Conservation (phyloP, 2,888 invertebrate species). For the Hipparchia sbordonii region DNA sequence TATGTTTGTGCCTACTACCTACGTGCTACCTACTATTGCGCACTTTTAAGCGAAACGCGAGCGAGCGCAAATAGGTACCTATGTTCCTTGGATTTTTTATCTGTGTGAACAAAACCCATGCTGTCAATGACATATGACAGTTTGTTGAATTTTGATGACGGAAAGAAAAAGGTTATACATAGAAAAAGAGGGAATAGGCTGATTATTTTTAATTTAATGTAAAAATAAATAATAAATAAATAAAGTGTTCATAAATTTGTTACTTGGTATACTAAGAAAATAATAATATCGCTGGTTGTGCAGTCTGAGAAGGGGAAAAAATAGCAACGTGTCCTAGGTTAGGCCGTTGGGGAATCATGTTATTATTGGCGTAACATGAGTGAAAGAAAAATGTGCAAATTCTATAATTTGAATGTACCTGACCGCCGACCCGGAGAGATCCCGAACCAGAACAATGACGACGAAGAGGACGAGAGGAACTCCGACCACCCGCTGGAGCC, state of each 20-base stretch:
- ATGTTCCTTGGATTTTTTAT: constrained; percentile 14
- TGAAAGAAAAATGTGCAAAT: constrained; percentile 82
- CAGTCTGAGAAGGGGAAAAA: constrained; percentile 57
- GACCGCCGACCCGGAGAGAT: constrained; percentile 75
- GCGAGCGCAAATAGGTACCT: no score
- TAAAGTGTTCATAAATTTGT: constrained; percentile 34
- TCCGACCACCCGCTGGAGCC: constrained; percentile 66
- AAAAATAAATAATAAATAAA: constrained; percentile 46
- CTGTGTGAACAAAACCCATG: constrained; percentile 48
- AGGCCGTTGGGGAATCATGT: constrained; percentile 81
- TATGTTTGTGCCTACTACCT: no score
- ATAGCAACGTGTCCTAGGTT: constrained; percentile 81
- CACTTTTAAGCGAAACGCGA: no score
- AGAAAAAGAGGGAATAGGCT: constrained; percentile 78
- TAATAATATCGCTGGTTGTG: constrained; percentile 47
- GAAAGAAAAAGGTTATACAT: constrained; percentile 81
- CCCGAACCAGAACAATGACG: constrained; percentile 61
- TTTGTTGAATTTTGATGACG: constrained; percentile 82
- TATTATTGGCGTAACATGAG: constrained; percentile 80
- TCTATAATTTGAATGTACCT: constrained; percentile 82
- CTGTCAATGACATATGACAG: constrained; percentile 79
- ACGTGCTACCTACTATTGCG: no score
- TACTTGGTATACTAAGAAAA: constrained; percentile 32
- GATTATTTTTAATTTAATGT: constrained; percentile 61
- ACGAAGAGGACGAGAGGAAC: constrained; percentile 72